Base-by-base conservation (phyloP, 2,888 invertebrate genomes). In the Drosophila nigritarsus region DNA sequence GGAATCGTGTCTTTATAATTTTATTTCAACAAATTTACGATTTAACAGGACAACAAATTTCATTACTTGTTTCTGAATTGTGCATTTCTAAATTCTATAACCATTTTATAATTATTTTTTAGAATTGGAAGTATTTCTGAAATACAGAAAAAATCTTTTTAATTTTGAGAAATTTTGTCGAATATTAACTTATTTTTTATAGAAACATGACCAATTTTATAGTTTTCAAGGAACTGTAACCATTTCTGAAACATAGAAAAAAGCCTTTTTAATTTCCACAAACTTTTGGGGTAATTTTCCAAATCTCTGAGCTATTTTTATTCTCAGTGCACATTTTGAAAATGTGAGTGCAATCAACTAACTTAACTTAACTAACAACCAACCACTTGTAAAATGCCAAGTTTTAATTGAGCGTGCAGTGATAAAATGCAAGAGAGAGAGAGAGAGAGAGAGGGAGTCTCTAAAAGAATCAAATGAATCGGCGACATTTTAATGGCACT, bases 401-500 rank as follows among this genome's bases (percentile, higher is more conserved):
- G 56, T 69, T 78, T 66, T 75, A 83, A 78, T 78, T 70, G 64
- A 60, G 67, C 72, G 60, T 59, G 45, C 50, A 34, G 29, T 54
- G 70, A 67, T 66, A 60, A 59, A 71, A 53, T 36, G 27, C 20
- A 45, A 58, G 11, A 42, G 11, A 42, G 7, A 2, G 24, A 4
- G 15, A 1, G 24, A 1, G 45, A 3, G 7, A 15, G 36, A 13
- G 13, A 32, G 20, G 6, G 2, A 32, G 48, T 55, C 50, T 18
- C 42, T 51, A 27, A 59, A 48, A 56, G n/a, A 45, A 53, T 15
- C n/a, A 42, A 65, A 63, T 56, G 29, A 78, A 62, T 69, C 56
- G 24, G 48, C 30, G 49, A 29, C 59, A 54, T 63, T 79, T 74
- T 74, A 77, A 77, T 69, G 70, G 49, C 67, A 69, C 64, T 87